These are phyloP conservation scores for Synanceia verrucosa DNA, from an alignment of 2,797 vertebrate genomes.

Conservation along the genomic window DNA sequence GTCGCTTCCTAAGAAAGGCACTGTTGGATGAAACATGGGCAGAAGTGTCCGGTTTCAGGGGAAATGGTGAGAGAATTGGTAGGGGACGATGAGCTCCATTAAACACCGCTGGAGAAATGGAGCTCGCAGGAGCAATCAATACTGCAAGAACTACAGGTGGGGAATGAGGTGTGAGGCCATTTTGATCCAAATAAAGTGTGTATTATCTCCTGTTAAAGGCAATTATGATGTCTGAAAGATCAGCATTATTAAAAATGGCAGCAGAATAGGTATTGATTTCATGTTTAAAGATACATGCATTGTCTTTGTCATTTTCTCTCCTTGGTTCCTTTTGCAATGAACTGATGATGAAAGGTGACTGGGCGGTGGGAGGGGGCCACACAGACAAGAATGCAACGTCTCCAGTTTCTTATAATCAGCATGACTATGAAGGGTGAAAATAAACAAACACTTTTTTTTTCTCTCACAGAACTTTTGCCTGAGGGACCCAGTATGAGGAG, in stretches of 20 bases:
- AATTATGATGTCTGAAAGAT: not conserved
- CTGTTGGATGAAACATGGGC: slow-evolving; percentile 81
- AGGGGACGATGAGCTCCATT: slow-evolving; percentile 84
- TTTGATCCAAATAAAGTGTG: not conserved
- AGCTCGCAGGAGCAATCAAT: slow-evolving; percentile 78
- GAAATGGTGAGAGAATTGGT: slow-evolving; percentile 74
- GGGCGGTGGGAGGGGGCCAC: not conserved
- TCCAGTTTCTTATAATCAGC: slow-evolving; percentile 80
- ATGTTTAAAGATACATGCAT: not conserved
- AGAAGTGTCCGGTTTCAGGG: slow-evolving; percentile 85
- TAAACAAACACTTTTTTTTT: slow-evolving; percentile 78
- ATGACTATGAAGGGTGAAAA: slow-evolving; percentile 70
- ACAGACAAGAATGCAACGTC: slow-evolving; percentile 56
- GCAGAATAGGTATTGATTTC: not conserved
- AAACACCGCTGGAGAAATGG: slow-evolving; percentile 77
- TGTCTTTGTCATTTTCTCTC: not conserved
- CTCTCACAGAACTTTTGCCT: slow-evolving; percentile 61
- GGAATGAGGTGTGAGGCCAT: not conserved
- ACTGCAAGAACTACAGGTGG: slow-evolving; percentile 62
- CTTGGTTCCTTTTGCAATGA: slow-evolving; percentile 41
- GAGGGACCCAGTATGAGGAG: slow-evolving; percentile 41
- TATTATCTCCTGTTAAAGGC: not conserved
- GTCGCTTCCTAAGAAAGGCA: slow-evolving; percentile 79
- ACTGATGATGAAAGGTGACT: slow-evolving; percentile 50
- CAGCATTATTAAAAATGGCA: not conserved